Evolutionary conservation across 2,888 invertebrate species (phyloP).

Genomic region (Eledona agricola): DNA sequence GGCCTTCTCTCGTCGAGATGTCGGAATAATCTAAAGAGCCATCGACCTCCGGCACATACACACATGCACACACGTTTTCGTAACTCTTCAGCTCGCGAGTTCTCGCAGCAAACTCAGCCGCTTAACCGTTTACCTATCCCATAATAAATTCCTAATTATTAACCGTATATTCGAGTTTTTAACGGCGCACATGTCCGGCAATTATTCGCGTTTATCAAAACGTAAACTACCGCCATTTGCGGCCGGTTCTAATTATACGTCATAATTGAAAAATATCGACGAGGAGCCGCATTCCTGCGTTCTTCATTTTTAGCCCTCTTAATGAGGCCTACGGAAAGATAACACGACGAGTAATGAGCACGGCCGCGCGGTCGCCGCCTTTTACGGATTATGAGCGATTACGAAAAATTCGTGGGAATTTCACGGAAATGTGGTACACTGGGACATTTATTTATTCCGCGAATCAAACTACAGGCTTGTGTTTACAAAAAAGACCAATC

Average conservation of each 20-base stretch:
- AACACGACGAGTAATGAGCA: slow-evolving; percentile 22
- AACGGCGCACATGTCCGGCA: slow-evolving; percentile 6
- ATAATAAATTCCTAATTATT: slow-evolving; percentile 33
- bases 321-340: slow-evolving; percentile 22
- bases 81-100: slow-evolving; percentile 12
- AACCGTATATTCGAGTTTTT: slow-evolving; percentile 29
- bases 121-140: slow-evolving; percentile 33
- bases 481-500: no score
- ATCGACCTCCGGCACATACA: slow-evolving; percentile 35
- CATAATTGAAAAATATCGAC: slow-evolving; percentile 9
- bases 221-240: slow-evolving; percentile 14
- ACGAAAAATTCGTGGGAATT: no score
- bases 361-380: no score
- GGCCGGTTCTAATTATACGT: slow-evolving; percentile 11
- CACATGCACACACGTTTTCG: slow-evolving; percentile 22
- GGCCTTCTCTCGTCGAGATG: slow-evolving; percentile 9
- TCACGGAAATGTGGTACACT: no score
- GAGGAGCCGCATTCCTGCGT: slow-evolving; percentile 15
- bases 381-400: no score
- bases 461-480: no score
- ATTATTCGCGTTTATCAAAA: slow-evolving; percentile 26
- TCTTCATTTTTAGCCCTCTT: no score
- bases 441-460: no score
- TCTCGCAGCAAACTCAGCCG: slow-evolving; percentile 28
- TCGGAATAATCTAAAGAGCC: slow-evolving; percentile 36